Conservation (phyloP, 2,113 vertebrate species). For the Megalops atlanticus region DNA sequence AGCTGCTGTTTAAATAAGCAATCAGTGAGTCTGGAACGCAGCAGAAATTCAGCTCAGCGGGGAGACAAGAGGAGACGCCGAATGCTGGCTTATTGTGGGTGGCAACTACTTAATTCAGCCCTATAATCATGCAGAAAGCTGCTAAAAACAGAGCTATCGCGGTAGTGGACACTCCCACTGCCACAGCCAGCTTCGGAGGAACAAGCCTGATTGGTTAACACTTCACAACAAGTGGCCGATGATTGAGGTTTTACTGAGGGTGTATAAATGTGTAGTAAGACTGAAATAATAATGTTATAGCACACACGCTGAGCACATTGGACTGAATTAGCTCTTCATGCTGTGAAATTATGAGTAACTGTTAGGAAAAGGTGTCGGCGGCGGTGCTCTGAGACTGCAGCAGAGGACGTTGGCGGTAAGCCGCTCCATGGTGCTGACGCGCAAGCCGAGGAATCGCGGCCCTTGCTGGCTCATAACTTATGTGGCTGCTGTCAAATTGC, state of each 20-base stretch:
- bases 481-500: constrained; percentile 66
- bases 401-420: too few species aligned
- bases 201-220: background rate
- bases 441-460: too few species aligned
- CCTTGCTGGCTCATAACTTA: constrained; percentile 71
- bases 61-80: background rate
- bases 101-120: background rate
- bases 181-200: background rate
- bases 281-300: too few species aligned
- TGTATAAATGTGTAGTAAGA: too few species aligned
- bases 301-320: background rate
- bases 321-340: background rate
- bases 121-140: background rate
- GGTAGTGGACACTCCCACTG: background rate
- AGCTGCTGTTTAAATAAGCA: background rate
- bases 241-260: too few species aligned
- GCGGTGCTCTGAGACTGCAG: too few species aligned
- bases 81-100: background rate
- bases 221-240: background rate
- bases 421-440: background rate
- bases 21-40: background rate
- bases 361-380: too few species aligned
- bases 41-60: background rate
- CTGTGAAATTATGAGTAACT: background rate
- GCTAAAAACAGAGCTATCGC: background rate